These are phyloP conservation scores for Bradynema listronoti DNA, from an alignment of 1,140 invertebrate species.

Conservation along the genomic window DNA sequence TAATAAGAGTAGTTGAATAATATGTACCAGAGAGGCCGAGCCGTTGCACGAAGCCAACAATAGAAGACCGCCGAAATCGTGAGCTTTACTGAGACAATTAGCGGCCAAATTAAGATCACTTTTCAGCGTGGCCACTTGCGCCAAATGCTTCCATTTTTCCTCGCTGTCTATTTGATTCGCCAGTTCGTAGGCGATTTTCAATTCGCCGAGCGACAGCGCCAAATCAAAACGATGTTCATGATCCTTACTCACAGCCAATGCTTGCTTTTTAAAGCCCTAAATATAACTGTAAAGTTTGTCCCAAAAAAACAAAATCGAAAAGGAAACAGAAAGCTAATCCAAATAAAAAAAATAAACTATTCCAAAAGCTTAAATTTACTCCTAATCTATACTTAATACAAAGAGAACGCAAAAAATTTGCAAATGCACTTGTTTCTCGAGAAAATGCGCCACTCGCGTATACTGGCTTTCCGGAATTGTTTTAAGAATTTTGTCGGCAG, in stretches of 20 bases:
- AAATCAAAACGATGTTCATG: constrained; percentile 95
- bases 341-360: background rate
- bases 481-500: constrained; percentile 85
- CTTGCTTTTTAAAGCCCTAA: constrained; percentile 91
- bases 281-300: constrained; percentile 24
- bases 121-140: constrained; percentile 70
- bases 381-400: too few relatives aligned
- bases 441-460: constrained; percentile 91
- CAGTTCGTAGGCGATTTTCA: constrained; percentile 73
- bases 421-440: constrained; percentile 79
- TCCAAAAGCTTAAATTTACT: too few relatives aligned
- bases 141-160: constrained; percentile 89
- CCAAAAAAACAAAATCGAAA: constrained; percentile 2
- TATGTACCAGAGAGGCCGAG: constrained; percentile 32
- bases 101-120: constrained; percentile 79
- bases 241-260: constrained; percentile 88
- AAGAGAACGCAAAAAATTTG: background rate
- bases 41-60: constrained; percentile 78
- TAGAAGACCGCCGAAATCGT: constrained; percentile 84
- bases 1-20: background rate
- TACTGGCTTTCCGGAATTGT: constrained; percentile 89
- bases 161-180: constrained; percentile 73
- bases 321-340: background rate
- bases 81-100: constrained; percentile 83
- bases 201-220: constrained; percentile 78